Evolutionary conservation across 2,888 invertebrate species (phyloP).

Genomic region (Cheilosia vulpina): DNA sequence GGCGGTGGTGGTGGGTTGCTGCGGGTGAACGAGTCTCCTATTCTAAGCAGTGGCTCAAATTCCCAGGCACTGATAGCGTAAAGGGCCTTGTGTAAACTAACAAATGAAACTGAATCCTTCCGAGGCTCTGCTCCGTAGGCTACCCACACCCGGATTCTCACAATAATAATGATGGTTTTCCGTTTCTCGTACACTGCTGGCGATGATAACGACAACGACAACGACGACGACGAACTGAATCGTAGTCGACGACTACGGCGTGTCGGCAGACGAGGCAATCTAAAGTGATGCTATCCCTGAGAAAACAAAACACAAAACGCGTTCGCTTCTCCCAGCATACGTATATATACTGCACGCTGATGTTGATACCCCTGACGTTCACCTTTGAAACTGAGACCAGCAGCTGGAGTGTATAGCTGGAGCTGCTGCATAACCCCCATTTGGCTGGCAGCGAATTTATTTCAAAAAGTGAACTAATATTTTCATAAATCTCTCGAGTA

Average conservation of each 20-base stretch:
- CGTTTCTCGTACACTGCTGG: constrained; percentile 34
- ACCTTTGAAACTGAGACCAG: constrained; percentile 38
- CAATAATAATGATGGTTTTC: constrained; percentile 58
- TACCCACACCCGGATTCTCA: constrained; percentile 17
- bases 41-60: constrained; percentile 56
- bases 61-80: constrained; percentile 45
- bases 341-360: constrained; percentile 4
- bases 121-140: constrained; percentile 43
- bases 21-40: constrained; percentile 26
- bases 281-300: constrained; percentile 57
- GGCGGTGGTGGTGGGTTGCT: background rate
- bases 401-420: background rate
- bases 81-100: constrained; percentile 27
- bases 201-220: constrained; percentile 13
- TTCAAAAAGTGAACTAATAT: constrained; percentile 70
- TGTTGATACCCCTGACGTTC: constrained; percentile 22
- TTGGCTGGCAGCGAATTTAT: constrained; percentile 68
- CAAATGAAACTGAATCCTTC: constrained; percentile 58
- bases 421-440: constrained; percentile 32
- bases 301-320: constrained; percentile 65
- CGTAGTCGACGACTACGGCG: constrained; percentile 1
- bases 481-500: constrained; percentile 70
- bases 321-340: constrained; percentile 13
- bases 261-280: constrained; percentile 52
- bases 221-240: constrained; percentile 2